Base-by-base conservation (phyloP, 2,113 vertebrate genomes). In the Lepus americanus region DNA sequence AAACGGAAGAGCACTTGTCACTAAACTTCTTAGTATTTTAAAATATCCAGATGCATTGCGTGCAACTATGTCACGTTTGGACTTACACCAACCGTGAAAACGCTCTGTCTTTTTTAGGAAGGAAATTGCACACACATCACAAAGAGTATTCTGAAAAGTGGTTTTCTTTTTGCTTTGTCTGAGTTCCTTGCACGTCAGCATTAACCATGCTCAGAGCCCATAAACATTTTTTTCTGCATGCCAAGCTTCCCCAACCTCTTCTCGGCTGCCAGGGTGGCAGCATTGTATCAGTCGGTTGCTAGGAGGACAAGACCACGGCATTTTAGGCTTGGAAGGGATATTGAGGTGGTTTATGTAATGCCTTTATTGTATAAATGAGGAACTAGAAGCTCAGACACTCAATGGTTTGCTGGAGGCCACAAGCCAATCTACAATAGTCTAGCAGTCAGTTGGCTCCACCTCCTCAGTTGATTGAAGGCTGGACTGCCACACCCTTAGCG, bases 81-180 rank as follows among this genome's bases (percentile, higher is more conserved):
- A 90, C 39, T 81, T 39, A n/a, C 64, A 92, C 88, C 94, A 94
- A 64, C 85, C 33, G 0, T 69, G 83, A 92, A 94, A 89, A 89
- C 64, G 25, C 44, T 72, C 53, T 70, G 16, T 31, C 74, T 89
- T 78, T 70, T 74, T 79, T 33, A 82, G 87, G 44, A 81, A 80
- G 53, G 85, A 69, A 90, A 89, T 82, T 85, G 55, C 73, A 85
- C 31, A 33, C 89, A 90, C 17, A 90, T 84, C 59, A 36, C 39
- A 63, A 85, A 90, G 76, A 55, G 29, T 67, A 51, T 87, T 94
- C 70, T 36, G 59, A 87, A 76, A 77, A 92, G 63, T 72, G 55
- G 27, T 49, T 95, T 92, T 69, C 76, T 87, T 92, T 92, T 73
- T 85, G 85, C 63, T 88, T 88, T 86, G 91, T 79, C 81, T 94